These are phyloP conservation scores for Hydrochoerus hydrochaeris DNA, from an alignment of 2,113 vertebrate genomes.

Conservation along the genomic window DNA sequence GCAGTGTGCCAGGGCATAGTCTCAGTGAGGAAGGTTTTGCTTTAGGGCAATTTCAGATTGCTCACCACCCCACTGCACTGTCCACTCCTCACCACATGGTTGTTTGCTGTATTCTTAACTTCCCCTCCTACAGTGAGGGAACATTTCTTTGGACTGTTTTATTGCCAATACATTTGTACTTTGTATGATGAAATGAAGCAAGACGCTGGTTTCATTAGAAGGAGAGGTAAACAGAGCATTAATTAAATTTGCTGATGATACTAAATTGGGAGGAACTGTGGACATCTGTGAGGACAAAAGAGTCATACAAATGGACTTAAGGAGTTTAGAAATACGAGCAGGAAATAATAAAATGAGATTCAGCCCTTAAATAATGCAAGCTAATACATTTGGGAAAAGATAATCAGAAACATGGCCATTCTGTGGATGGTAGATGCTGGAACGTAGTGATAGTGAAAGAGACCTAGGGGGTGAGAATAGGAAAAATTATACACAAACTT, in stretches of 20 bases:
- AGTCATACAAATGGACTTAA: constrained; percentile 76
- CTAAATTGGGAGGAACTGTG: constrained; percentile 80
- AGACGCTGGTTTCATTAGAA: constrained; percentile 82
- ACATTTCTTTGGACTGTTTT: constrained; percentile 75
- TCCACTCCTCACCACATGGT: constrained; percentile 48
- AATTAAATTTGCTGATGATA: constrained; percentile 82
- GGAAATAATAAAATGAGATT: constrained; percentile 82
- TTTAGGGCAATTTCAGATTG: constrained; percentile 60
- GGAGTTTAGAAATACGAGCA: constrained; percentile 78
- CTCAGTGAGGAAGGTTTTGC: constrained; percentile 63
- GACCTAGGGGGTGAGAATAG: constrained; percentile 66
- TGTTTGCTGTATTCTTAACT: constrained; percentile 70
- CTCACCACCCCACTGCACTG: background rate
- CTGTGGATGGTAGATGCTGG: constrained; percentile 62
- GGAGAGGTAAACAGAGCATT: constrained; percentile 77
- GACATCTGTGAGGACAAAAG: constrained; percentile 80
- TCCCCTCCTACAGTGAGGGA: constrained; percentile 69
- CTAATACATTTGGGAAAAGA: constrained; percentile 77
- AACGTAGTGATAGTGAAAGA: constrained; percentile 63
- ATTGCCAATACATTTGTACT: constrained; percentile 80
- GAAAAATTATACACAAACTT: constrained; percentile 62
- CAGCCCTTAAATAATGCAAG: constrained; percentile 79
- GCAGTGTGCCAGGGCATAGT: constrained; percentile 16
- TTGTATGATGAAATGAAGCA: constrained; percentile 80
- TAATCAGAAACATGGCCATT: constrained; percentile 72